Evolutionary conservation across 1,140 invertebrate species (phyloP), one percentile per base, ranked within the genome.

Genomic region (Berghia stephanieae): DNA sequence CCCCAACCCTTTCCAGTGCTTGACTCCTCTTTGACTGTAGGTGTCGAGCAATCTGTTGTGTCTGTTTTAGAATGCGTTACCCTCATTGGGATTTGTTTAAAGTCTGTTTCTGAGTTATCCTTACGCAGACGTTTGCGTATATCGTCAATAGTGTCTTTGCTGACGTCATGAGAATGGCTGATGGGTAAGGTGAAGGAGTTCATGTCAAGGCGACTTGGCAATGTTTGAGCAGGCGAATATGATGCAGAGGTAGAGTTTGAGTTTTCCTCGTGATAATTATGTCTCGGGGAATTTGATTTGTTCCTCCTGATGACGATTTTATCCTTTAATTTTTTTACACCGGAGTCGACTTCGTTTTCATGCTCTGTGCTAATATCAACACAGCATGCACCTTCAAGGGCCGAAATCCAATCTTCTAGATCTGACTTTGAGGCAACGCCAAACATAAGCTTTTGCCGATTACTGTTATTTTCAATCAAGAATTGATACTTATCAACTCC

Each of bases 401-500:
- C 78, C 2, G 73, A 42, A 38, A 82, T 77, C 85, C 85, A 86
- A 13, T 76, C 60, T 40, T 83, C 77, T 8, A 84, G 81, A 2
- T 82, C 79, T n/a, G 55, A 42, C 60, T 80, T 80, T 52, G 79
- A 77, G n/a, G 84, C 78, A 13, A 81, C 73, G 31, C 81, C 81
- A 68, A 84, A 86, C 27, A 84, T 71, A 70, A 82, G 76, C 40
- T 84, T 83, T 34, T 79, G 77, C 4, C 73, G 52, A 24, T 78
- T 81, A 31, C 66, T 80, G 10, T 67, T 55, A 63, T 84, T 79
- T 52, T 84, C 82, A 4, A 86, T 78, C 18, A 83, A 76, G 68
- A 86, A 83, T 55, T 84, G 84, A 71, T 77, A 85, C 63, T 79
- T 84, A 24, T 81, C 82, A 18, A 85, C 79, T 36, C 84, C 83